Percentiles rank a stretch among this genome's conserved stretches.
Conservation (phyloP, 2,797 vertebrate species). For the Natrix natrix region DNA sequence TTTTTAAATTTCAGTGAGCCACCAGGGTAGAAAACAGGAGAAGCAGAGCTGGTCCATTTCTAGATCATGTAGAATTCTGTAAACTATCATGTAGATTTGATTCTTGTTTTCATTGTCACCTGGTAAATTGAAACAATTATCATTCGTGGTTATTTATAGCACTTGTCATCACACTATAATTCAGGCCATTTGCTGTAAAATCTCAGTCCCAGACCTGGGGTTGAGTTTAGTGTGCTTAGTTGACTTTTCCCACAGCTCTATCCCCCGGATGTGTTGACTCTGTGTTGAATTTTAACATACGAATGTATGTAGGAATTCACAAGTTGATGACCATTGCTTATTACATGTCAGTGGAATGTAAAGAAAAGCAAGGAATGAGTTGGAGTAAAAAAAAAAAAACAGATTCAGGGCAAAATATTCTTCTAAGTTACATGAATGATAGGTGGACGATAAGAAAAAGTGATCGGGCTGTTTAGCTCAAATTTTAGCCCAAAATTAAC, state of each 20-base stretch:
- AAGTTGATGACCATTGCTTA: too few relatives aligned
- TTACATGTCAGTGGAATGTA: too few relatives aligned
- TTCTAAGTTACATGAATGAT: too few relatives aligned
- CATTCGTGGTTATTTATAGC: not conserved
- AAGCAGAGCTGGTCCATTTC: not conserved
- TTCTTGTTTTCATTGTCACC: not conserved
- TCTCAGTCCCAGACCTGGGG: not conserved
- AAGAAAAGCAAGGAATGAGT: too few relatives aligned
- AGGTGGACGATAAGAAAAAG: too few relatives aligned
- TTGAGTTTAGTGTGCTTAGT: not conserved
- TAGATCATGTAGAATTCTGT: not conserved
- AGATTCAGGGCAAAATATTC: too few relatives aligned
- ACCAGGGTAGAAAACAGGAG: not conserved
- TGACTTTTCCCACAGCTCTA: not conserved
- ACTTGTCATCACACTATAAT: not conserved
- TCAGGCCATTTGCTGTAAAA: not conserved
- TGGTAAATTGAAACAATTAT: not conserved
- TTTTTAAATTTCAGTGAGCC: not conserved
- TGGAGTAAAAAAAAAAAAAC: too few relatives aligned
- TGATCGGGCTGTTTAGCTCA: too few relatives aligned
- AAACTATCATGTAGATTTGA: not conserved
- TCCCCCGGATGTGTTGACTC: too few relatives aligned
- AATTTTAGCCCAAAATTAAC: too few relatives aligned
- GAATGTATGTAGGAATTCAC: too few relatives aligned
- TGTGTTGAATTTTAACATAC: too few relatives aligned